Evolutionary conservation across 2,113 vertebrate genomes (phyloP).

Genomic region (Hypocryptadius cinnamomeus): DNA sequence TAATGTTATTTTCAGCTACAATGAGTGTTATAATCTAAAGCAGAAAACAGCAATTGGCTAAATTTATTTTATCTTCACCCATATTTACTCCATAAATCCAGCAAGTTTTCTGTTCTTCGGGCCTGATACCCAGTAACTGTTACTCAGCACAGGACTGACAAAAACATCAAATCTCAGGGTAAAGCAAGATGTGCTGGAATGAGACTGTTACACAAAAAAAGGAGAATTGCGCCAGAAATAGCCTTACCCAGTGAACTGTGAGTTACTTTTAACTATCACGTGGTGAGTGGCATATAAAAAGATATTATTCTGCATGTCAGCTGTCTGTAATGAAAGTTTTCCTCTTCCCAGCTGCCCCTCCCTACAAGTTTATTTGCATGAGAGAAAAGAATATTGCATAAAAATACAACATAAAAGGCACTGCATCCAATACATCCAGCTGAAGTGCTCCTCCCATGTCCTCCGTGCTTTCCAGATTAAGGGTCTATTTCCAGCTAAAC

Average conservation of each 20-base stretch:
- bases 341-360: conserved; percentile 13
- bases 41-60: neutral
- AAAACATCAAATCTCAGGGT: neutral
- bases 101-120: neutral
- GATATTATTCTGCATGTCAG: conserved; percentile 9
- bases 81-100: neutral
- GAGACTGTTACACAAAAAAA: neutral
- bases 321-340: conserved; percentile 20
- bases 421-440: neutral
- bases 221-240: conserved; percentile 20
- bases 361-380: conserved; percentile 23
- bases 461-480: neutral
- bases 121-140: neutral
- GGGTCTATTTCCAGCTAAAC: neutral
- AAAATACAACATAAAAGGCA: conserved; percentile 12
- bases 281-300: neutral
- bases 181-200: neutral
- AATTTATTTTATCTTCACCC: neutral
- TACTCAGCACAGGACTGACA: neutral
- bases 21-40: neutral
- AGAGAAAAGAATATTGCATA: neutral
- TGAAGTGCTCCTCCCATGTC: neutral
- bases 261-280: conserved; percentile 15
- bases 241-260: conserved; percentile 27
- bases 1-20: neutral